phyloP scores from a whole-genome alignment of 2,113 vertebrate genomes.

The Tapirus terrestris region DNA sequence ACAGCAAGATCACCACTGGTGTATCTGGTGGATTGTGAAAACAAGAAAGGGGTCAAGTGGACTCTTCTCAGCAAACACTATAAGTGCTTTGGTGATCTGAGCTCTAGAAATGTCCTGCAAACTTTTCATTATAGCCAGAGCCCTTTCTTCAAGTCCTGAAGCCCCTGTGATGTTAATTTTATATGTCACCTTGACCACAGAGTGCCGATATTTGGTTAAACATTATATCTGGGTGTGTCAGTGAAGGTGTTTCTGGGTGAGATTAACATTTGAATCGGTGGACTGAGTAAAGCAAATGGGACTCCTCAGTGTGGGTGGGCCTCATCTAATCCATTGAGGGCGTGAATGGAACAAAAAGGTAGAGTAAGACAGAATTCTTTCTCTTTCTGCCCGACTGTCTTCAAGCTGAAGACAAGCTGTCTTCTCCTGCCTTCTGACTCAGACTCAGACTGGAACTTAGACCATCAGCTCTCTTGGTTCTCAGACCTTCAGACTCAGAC shows the following conservation, averaged over 20 bases:
- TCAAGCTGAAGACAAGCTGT: neutral
- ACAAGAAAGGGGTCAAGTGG: neutral
- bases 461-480: neutral
- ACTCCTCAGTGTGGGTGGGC: neutral
- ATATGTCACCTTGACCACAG: neutral
- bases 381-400: neutral
- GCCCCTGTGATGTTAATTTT: neutral
- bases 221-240: neutral
- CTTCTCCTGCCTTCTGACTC: neutral
- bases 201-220: neutral
- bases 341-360: neutral
- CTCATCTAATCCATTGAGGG: neutral
- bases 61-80: neutral
- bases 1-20: fast-evolving
- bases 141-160: neutral
- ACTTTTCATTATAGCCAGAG: neutral
- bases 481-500: neutral
- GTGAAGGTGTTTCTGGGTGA: neutral
- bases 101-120: neutral
- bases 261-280: neutral
- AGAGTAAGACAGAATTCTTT: neutral
- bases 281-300: neutral
- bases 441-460: neutral
- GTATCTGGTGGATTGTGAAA: neutral
- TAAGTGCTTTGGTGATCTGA: neutral